Base-by-base conservation (phyloP, 2,888 invertebrate species). In the Diarsia brunnea region DNA sequence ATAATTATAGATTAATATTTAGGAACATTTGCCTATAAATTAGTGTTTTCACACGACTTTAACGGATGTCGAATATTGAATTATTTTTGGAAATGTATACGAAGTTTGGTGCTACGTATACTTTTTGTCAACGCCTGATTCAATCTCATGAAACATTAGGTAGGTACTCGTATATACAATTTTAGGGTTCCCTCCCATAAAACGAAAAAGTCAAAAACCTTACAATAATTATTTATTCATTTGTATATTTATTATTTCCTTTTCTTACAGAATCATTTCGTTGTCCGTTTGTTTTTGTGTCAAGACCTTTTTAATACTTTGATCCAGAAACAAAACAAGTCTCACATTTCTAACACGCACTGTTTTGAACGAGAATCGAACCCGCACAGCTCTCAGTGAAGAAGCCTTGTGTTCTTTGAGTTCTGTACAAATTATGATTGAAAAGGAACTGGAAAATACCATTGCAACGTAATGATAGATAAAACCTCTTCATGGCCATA, bases 1-100 rank as follows among this genome's bases (percentile, higher is more conserved):
- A 68, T 85, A 82, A 82, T 85, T 73, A 78, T 75, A 74, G 69
- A 81, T 79, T 79, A 71, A 78, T 84, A 73, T 81, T 84, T 75
- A 60, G 73, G 10, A 71, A 82, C 55, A 84, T 84, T 86, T 81
- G 81, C 68, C 69, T 78, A 75, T 67, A 73, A 81, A 84, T 84
- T 81, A 53, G 16, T 58, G 43, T 65, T 53, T 84, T 72, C 58
- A 78, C 63, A 75, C 68, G 31, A 60, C 49, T 73, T 70, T 76
- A 75, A 67, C 67, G 84, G 82, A 53, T 79, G 68, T 78, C 71
- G 69, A 82, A 68, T 67, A 69, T 71, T 78, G 55, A 84, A 68
- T 81, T 65, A 60, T 55, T 67, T 58, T 45, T 21, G 51, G 38
- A 63, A 72, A 58, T 64, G 21, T 61, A 65, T 58, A 67, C n/a